Percentiles rank a stretch among this genome's conserved stretches.
Evolutionary conservation across 2,113 vertebrate species (phyloP).

Genomic region (Amazona guildingii): DNA sequence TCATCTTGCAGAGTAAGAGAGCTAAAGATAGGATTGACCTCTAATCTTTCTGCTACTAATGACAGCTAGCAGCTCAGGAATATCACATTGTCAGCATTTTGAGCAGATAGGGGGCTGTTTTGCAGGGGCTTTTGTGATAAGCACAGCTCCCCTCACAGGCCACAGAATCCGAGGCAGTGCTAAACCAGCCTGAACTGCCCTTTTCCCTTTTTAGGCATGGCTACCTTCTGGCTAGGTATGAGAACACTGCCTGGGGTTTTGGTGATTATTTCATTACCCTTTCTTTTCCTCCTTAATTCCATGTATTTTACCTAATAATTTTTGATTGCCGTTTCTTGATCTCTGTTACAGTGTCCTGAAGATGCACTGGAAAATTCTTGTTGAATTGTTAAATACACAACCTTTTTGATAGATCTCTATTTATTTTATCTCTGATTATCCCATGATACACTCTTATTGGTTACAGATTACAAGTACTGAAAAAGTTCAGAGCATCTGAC

Average conservation of each 20-base stretch:
- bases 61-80: neutral
- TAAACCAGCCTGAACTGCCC: neutral
- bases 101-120: neutral
- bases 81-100: neutral
- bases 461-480: neutral
- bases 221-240: neutral
- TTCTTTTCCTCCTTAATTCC: neutral
- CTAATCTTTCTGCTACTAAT: neutral
- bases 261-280: neutral
- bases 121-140: neutral
- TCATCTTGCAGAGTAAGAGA: neutral
- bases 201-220: neutral
- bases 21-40: neutral
- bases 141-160: no score
- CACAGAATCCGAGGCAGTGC: neutral
- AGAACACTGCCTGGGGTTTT: neutral
- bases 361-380: neutral
- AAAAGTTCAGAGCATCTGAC: neutral
- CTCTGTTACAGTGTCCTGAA: neutral
- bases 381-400: neutral
- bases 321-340: neutral
- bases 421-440: neutral
- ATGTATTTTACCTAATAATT: neutral
- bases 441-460: neutral
- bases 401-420: neutral